Evolutionary conservation across 2,888 invertebrate genomes (phyloP).

Genomic region (Drosophila trichaetosa): DNA sequence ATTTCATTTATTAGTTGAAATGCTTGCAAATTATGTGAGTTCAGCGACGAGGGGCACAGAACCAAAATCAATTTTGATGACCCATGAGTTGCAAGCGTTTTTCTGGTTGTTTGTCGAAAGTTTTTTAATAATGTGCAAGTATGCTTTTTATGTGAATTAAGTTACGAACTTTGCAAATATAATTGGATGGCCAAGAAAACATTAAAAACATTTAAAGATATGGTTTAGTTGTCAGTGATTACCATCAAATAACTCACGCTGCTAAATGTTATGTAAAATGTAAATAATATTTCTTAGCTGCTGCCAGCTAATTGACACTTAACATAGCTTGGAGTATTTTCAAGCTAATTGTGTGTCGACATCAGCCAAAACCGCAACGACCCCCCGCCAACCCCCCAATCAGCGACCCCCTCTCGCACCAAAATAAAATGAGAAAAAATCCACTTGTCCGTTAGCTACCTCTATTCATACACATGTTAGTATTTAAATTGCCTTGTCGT

Average conservation of each 20-base stretch:
- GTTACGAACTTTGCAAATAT: constrained; percentile 5
- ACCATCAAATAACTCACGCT: constrained; percentile 8
- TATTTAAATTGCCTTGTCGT: constrained; percentile 79
- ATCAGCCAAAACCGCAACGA: constrained; percentile 50
- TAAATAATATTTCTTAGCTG: constrained; percentile 62
- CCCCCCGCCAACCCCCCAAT: neutral
- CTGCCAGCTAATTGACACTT: constrained; percentile 77
- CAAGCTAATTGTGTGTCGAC: constrained; percentile 78
- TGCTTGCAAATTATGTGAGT: constrained; percentile 73
- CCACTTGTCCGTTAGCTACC: constrained; percentile 38
- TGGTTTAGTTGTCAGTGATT: constrained; percentile 5
- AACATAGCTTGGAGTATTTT: constrained; percentile 78
- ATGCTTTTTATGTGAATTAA: constrained; percentile 22
- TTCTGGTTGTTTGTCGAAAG: constrained; percentile 33
- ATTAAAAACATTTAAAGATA: neutral
- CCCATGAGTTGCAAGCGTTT: constrained; percentile 43
- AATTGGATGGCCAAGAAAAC: neutral
- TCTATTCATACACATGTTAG: constrained; percentile 66
- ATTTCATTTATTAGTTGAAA: constrained; percentile 59
- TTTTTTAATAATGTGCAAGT: constrained; percentile 57
- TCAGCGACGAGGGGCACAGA: constrained; percentile 48
- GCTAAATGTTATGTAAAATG: constrained; percentile 36
- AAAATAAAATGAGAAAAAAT: constrained; percentile 6
- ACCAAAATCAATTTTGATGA: constrained; percentile 26
- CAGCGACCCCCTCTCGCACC: neutral